phyloP scores from a whole-genome alignment of 2,113 vertebrate species.

The Tretioscincus oriximinensis region DNA sequence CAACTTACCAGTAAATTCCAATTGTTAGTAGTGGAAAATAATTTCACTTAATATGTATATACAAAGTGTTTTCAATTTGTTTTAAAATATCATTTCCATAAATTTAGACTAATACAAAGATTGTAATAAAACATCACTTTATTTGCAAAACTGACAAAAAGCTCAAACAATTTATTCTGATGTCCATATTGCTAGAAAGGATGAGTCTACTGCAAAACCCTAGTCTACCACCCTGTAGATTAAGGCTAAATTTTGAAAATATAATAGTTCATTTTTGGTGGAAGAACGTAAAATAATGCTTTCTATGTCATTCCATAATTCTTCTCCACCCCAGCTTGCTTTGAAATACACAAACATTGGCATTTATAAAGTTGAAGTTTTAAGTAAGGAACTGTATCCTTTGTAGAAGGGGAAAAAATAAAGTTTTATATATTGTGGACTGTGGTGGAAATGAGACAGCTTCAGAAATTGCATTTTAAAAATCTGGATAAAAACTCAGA shows the following conservation, averaged over 20 bases:
- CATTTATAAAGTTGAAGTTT: too few relatives aligned
- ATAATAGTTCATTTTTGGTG: too few relatives aligned
- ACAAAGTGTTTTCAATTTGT: conserved; percentile 1
- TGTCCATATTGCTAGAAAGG: neutral
- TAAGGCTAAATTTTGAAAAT: too few relatives aligned
- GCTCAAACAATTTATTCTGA: conserved; percentile 24
- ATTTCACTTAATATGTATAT: conserved; percentile 11
- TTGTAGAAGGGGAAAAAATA: neutral
- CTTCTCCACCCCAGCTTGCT: too few relatives aligned
- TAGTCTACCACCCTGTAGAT: too few relatives aligned
- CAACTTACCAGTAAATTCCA: neutral
- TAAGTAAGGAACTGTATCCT: too few relatives aligned
- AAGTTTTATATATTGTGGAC: too few relatives aligned
- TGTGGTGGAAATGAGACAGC: neutral
- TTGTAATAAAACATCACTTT: neutral
- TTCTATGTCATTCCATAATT: too few relatives aligned
- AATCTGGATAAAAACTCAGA: neutral
- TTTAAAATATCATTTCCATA: conserved; percentile 21
- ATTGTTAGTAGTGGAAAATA: neutral
- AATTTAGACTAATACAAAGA: conserved; percentile 16
- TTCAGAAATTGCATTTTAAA: neutral
- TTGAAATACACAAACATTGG: too few relatives aligned
- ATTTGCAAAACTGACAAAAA: conserved; percentile 21
- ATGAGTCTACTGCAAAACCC: too few relatives aligned
- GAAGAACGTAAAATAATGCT: too few relatives aligned